These are phyloP conservation scores for Pandemis corylana DNA, from an alignment of 2,888 invertebrate species.

Conservation along the genomic window DNA sequence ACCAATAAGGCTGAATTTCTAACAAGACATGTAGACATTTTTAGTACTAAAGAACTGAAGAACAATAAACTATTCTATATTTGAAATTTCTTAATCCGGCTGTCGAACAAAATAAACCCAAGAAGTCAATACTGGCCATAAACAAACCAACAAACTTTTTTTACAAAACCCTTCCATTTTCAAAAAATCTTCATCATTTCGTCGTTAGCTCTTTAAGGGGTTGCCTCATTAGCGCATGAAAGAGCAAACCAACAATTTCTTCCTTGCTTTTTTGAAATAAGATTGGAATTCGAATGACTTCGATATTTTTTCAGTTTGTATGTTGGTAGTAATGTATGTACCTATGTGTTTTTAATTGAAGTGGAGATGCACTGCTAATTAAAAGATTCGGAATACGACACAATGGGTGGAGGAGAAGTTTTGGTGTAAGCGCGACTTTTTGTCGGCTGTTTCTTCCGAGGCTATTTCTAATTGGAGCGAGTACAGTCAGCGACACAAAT, in stretches of 20 bases:
- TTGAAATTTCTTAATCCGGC: too few relatives aligned
- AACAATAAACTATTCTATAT: not conserved
- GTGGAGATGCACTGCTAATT: constrained; percentile 38
- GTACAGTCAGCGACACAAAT: constrained; percentile 23
- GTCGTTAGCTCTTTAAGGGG: constrained; percentile 53
- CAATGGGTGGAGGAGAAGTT: constrained; percentile 28
- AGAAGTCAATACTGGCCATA: constrained; percentile 3
- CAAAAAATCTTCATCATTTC: constrained; percentile 39
- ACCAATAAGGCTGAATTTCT: too few relatives aligned
- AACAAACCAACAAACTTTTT: not conserved
- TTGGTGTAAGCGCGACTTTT: constrained; percentile 18
- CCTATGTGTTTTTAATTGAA: constrained; percentile 12
- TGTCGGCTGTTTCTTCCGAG: constrained; percentile 1
- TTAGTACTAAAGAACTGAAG: too few relatives aligned
- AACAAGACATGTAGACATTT: too few relatives aligned
- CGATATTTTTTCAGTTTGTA: not conserved
- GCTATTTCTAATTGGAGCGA: constrained; percentile 13
- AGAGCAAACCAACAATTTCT: constrained; percentile 43
- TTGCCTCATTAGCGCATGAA: constrained; percentile 72
- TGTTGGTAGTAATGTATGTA: not conserved
- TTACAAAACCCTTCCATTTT: constrained; percentile 32
- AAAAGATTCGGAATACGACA: constrained; percentile 35
- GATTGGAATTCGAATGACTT: not conserved
- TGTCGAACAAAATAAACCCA: not conserved
- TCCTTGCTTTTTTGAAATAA: not conserved